A percentile compares a stretch with the other conserved stretches of the same genome.
Conservation (phyloP, 2,113 vertebrate species). For the Lynx canadensis region DNA sequence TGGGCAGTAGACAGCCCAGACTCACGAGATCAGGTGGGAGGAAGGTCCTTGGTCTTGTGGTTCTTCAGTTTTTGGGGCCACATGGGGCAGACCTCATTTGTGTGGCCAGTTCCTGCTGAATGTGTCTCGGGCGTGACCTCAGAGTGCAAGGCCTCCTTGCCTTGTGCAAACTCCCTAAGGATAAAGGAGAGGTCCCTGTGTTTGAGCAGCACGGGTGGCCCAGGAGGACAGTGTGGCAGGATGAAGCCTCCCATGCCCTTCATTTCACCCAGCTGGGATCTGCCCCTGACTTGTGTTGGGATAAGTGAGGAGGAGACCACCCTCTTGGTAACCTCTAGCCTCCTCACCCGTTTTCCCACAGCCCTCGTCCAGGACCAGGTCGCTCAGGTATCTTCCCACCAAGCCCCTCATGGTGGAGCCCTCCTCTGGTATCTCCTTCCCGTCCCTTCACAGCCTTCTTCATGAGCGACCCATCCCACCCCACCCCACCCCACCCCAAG, state of each 20-base stretch:
- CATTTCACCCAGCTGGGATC: background rate
- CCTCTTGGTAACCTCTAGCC: background rate
- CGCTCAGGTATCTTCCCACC: background rate
- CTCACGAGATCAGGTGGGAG: background rate
- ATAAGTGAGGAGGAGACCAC: background rate
- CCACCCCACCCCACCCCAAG: accelerated
- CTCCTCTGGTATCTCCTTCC: background rate
- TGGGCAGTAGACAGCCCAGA: background rate
- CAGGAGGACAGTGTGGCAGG: background rate
- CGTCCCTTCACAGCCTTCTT: background rate
- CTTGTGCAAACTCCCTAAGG: background rate
- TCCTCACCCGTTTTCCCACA: background rate
- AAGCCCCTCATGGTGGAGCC: background rate
- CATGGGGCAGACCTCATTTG: no score
- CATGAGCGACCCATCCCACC: background rate
- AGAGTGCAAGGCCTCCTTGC: background rate
- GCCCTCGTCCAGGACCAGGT: background rate
- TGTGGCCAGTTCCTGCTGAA: background rate
- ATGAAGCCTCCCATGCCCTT: background rate
- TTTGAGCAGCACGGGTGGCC: background rate
- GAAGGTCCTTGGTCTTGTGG: background rate
- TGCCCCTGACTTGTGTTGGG: background rate
- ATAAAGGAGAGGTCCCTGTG: background rate
- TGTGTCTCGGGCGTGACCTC: background rate
- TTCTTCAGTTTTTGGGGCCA: background rate